A percentile compares a stretch with the other conserved stretches of the same genome.
Conservation (phyloP, 2,113 vertebrate genomes). For the Mastomys coucha region DNA sequence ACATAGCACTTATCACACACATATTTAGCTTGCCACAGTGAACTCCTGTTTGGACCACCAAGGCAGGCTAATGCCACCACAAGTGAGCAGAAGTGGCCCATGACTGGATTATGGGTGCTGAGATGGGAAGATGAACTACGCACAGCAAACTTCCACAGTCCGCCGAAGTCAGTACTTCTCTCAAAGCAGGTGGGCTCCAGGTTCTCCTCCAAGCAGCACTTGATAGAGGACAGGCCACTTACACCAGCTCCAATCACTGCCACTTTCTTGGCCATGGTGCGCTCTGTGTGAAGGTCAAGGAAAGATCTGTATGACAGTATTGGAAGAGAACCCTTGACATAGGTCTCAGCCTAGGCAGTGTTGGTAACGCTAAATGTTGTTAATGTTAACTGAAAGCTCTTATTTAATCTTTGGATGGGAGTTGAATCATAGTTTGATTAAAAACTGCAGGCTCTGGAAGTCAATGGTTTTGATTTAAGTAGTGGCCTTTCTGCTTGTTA, state of each 20-base stretch:
- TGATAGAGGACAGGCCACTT: conserved; percentile 91
- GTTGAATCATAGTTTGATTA: not conserved
- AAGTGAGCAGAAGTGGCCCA: not conserved
- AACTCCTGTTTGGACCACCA: not conserved
- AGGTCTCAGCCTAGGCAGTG: not conserved
- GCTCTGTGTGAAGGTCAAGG: not conserved
- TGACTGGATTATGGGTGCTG: rapidly evolving
- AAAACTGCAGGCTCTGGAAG: conserved; percentile 16
- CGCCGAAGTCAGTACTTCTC: conserved; percentile 90
- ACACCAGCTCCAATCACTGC: conserved; percentile 92
- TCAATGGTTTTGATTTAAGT: not conserved
- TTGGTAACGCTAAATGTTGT: not conserved
- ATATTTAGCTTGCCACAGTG: no score
- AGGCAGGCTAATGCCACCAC: not conserved
- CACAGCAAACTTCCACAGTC: conserved; percentile 92
- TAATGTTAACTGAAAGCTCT: not conserved
- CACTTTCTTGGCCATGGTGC: conserved; percentile 86
- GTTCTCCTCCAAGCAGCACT: conserved; percentile 91
- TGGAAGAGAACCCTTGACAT: not conserved
- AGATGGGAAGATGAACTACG: conserved; percentile 59
- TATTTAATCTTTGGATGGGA: not conserved
- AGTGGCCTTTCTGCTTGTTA: not conserved
- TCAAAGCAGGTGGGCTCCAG: conserved; percentile 94
- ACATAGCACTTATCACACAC: no score
- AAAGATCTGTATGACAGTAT: not conserved